Conservation (phyloP, 2,113 vertebrate species). For the Pogona vitticeps region DNA sequence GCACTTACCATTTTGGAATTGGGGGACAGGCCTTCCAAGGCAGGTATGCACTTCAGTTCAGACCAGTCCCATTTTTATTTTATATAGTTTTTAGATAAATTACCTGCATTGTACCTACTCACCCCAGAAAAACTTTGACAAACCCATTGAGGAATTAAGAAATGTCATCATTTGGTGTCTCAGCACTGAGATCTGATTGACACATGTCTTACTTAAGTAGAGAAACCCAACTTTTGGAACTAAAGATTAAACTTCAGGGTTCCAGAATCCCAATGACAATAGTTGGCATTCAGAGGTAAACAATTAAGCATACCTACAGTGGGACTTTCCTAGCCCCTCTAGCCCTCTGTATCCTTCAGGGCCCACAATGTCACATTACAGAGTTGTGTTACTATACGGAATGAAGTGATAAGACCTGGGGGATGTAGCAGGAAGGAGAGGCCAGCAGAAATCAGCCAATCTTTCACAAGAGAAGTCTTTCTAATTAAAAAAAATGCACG, state of each 20-base stretch:
- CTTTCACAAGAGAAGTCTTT: neutral
- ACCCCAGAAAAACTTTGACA: neutral
- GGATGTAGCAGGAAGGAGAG: neutral
- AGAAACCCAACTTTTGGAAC: neutral
- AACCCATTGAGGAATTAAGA: neutral
- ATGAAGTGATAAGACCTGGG: too few relatives aligned
- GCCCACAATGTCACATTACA: neutral
- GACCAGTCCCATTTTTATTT: neutral
- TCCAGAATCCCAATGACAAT: neutral
- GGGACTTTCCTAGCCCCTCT: neutral
- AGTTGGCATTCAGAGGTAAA: neutral
- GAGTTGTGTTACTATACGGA: too few relatives aligned
- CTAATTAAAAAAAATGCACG: neutral
- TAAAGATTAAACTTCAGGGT: neutral
- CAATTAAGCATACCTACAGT: neutral
- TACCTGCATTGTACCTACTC: too few relatives aligned
- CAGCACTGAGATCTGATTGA: neutral
- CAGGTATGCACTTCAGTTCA: neutral
- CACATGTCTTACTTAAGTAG: neutral
- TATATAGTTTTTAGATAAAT: neutral
- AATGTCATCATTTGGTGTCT: neutral
- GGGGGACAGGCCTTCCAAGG: neutral
- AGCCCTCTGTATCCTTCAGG: neutral
- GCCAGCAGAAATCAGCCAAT: neutral
- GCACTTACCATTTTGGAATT: neutral